These are phyloP conservation scores for Oryzias javanicus DNA, from an alignment of 2,113 vertebrate species.

Conservation along the genomic window DNA sequence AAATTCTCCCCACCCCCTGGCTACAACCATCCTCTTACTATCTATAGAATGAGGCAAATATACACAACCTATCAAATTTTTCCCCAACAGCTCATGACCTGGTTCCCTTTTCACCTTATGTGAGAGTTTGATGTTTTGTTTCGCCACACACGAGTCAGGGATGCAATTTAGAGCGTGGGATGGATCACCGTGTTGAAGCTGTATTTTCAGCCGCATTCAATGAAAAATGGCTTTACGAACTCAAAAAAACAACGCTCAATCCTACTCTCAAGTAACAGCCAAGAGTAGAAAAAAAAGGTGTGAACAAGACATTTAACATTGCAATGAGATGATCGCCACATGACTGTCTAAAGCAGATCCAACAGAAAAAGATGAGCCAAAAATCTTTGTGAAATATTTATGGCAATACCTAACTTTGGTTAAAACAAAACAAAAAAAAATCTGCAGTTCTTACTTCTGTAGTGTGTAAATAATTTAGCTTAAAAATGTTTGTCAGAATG, in stretches of 20 bases:
- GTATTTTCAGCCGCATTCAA: background rate
- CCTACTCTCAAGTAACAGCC: slow-evolving; percentile 22
- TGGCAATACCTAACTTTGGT: slow-evolving; percentile 3
- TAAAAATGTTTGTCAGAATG: background rate
- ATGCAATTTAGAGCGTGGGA: slow-evolving; percentile 4
- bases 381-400: slow-evolving; percentile 17
- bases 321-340: slow-evolving; percentile 16
- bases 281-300: slow-evolving; percentile 51
- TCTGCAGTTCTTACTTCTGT: background rate
- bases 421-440: background rate
- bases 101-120: slow-evolving; percentile 28
- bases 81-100: slow-evolving; percentile 5
- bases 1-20: slow-evolving; percentile 31
- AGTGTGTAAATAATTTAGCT: background rate
- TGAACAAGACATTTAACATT: slow-evolving; percentile 39
- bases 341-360: slow-evolving; percentile 36
- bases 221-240: background rate
- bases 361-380: slow-evolving; percentile 7
- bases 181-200: slow-evolving; percentile 4
- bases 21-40: slow-evolving; percentile 30
- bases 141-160: slow-evolving; percentile 4
- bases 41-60: slow-evolving; percentile 47
- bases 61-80: slow-evolving; percentile 28
- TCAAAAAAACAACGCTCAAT: slow-evolving; percentile 8
- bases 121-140: slow-evolving; percentile 4